Evolutionary conservation across 1,140 invertebrate species (phyloP).

Genomic region (Odontomachus brunneus): DNA sequence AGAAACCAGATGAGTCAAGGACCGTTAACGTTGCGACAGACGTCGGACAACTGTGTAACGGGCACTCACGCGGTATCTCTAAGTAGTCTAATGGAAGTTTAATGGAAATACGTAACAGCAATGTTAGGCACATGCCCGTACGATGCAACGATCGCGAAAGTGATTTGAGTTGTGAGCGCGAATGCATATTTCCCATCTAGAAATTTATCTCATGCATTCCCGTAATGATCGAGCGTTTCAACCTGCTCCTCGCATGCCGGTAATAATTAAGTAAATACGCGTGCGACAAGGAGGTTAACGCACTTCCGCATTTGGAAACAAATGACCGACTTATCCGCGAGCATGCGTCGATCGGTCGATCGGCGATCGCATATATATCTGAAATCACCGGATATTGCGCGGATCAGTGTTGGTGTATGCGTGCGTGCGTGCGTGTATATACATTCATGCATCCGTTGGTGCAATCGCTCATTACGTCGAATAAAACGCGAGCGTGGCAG

Average conservation of each 20-base stretch:
- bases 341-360: neutral
- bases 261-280: constrained; percentile 18
- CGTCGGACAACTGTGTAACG: constrained; percentile 35
- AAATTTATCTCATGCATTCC: too few relatives aligned
- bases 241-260: neutral
- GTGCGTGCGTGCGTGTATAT: neutral
- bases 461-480: constrained; percentile 7
- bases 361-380: constrained; percentile 9
- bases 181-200: too few relatives aligned
- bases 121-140: too few relatives aligned
- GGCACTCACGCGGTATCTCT: neutral
- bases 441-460: constrained; percentile 6
- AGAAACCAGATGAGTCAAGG: constrained; percentile 67
- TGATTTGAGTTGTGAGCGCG: too few relatives aligned
- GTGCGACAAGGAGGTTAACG: neutral
- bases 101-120: too few relatives aligned
- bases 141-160: too few relatives aligned
- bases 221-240: too few relatives aligned
- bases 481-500: constrained; percentile 18
- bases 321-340: neutral
- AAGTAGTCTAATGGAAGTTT: neutral
- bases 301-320: neutral
- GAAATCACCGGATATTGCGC: constrained; percentile 19
- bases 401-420: neutral
- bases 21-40: constrained; percentile 61